phyloP scores from a whole-genome alignment of 1,140 invertebrate species.

The Ceratina japonica region DNA sequence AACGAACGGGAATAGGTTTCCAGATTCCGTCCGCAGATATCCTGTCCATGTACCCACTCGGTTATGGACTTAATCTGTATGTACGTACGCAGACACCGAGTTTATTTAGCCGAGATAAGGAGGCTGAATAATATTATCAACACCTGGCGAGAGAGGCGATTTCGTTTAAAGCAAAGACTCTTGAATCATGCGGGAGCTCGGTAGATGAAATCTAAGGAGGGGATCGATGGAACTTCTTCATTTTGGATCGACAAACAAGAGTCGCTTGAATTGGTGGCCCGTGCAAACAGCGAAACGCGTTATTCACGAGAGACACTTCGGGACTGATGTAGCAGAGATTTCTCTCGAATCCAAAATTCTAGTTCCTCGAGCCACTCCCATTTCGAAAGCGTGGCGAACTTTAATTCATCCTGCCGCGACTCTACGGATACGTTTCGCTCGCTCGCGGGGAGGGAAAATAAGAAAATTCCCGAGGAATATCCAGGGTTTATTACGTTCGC shows the following conservation, averaged over 20 bases:
- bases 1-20: neutral
- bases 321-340: neutral
- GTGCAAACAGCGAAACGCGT: constrained; percentile 6
- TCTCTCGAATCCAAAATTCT: neutral
- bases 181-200: no score
- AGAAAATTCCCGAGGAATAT: no score
- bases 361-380: neutral
- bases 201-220: no score
- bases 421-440: no score
- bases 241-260: neutral
- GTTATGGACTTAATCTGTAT: neutral
- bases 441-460: neutral
- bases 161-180: no score
- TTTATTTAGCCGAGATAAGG: no score
- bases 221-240: neutral
- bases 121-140: no score
- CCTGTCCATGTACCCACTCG: neutral
- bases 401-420: neutral
- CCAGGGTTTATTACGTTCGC: neutral
- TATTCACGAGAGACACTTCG: neutral
- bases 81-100: neutral
- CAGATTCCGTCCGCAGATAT: constrained; percentile 1
- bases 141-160: no score
- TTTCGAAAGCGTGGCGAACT: neutral
- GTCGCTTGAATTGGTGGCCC: neutral